Evolutionary conservation across 2,888 invertebrate species (phyloP).

Genomic region (Heliothis peltigera): DNA sequence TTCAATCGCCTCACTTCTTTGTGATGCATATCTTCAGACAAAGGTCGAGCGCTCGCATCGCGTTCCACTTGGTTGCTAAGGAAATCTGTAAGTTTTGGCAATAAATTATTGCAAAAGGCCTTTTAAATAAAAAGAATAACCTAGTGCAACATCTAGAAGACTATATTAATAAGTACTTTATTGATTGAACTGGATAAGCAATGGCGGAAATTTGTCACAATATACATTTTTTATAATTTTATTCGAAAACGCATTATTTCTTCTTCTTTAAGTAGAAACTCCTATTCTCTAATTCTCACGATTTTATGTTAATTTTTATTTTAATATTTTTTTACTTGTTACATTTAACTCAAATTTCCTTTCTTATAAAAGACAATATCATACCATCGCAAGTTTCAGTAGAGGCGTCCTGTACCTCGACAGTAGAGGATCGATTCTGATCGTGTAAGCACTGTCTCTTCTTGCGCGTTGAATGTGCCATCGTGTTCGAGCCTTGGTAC

Average conservation of each 20-base stretch:
- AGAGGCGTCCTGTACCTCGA: slow-evolving; percentile 66
- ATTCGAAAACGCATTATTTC: too few species aligned
- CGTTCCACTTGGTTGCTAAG: slow-evolving; percentile 75
- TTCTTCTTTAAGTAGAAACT: too few species aligned
- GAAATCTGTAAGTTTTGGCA: slow-evolving; percentile 67
- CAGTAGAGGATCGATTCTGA: slow-evolving; percentile 66
- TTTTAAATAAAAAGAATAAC: background rate
- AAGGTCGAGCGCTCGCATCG: slow-evolving; percentile 61
- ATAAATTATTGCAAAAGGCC: background rate
- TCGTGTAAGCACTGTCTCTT: slow-evolving; percentile 81
- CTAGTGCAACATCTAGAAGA: too few species aligned
- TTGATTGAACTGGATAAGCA: too few species aligned
- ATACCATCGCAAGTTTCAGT: slow-evolving; percentile 71
- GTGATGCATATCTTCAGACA: slow-evolving; percentile 56
- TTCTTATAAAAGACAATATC: background rate
- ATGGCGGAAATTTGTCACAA: too few species aligned
- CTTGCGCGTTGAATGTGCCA: slow-evolving; percentile 70
- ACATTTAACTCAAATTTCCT: too few species aligned
- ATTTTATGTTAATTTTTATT: too few species aligned
- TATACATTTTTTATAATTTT: too few species aligned
- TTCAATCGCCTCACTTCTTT: slow-evolving; percentile 73
- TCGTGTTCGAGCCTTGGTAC: slow-evolving; percentile 58
- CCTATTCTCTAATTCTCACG: too few species aligned
- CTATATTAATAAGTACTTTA: too few species aligned
- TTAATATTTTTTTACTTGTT: too few species aligned